Evolutionary conservation across 2,888 invertebrate genomes (phyloP).

Genomic region (Mimas tiliae): DNA sequence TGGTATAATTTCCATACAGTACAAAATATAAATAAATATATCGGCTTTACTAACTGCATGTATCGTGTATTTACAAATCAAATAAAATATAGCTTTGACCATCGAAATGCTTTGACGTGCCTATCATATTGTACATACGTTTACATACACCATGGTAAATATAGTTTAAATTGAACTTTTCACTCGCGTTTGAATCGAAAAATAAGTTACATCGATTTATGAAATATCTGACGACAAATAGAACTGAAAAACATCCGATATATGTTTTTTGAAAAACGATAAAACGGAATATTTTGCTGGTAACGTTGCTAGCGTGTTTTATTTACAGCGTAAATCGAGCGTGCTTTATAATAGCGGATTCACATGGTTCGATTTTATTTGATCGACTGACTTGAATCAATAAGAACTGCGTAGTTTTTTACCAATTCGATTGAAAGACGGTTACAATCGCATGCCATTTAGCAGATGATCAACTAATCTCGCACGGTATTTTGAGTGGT

Average conservation of each 20-base stretch:
- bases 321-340: constrained; percentile 17
- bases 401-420: too few species aligned
- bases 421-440: too few species aligned
- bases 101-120: too few species aligned
- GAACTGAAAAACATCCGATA: constrained; percentile 19
- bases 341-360: constrained; percentile 4
- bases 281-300: constrained; percentile 24
- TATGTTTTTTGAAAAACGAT: constrained; percentile 14
- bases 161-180: constrained; percentile 34
- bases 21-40: too few species aligned
- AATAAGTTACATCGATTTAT: constrained; percentile 31
- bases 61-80: constrained; percentile 33
- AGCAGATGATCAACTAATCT: too few species aligned
- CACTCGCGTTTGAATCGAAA: constrained; percentile 30
- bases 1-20: too few species aligned
- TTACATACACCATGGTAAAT: not conserved
- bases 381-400: too few species aligned
- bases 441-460: too few species aligned
- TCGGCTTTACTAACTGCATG: too few species aligned
- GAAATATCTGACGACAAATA: constrained; percentile 31
- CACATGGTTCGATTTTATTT: not conserved
- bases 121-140: constrained; percentile 36
- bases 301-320: not conserved
- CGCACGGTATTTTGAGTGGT: too few species aligned
- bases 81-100: constrained; percentile 48